Evolutionary conservation across 1,140 invertebrate genomes (phyloP).

Genomic region (Dolichoris vasculosae): DNA sequence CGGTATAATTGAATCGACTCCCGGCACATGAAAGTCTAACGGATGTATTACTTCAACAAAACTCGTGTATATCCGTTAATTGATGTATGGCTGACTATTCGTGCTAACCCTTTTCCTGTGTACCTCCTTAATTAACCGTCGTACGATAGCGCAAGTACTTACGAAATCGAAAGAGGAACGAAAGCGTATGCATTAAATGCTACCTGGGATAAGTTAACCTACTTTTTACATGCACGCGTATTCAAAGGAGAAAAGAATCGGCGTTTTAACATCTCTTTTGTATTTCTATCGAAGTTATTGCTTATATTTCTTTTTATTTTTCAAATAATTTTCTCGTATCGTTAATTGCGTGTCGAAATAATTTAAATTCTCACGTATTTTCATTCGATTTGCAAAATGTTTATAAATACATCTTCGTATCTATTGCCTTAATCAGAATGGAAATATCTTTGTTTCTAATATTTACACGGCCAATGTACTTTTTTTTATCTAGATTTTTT

Average conservation of each 20-base stretch:
- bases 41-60: not conserved
- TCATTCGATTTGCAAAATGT: no score
- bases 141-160: not conserved
- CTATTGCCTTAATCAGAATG: no score
- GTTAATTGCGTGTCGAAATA: no score
- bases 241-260: not conserved
- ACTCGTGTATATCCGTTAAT: not conserved
- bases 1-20: not conserved
- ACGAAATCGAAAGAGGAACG: not conserved
- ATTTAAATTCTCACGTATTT: no score
- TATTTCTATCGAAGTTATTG: no score
- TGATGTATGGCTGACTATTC: not conserved
- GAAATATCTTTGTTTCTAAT: no score
- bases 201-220: conserved; percentile 14
- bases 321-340: no score
- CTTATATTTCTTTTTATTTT: no score
- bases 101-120: not conserved
- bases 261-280: not conserved
- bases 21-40: not conserved
- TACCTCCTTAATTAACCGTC: conserved; percentile 21
- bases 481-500: no score
- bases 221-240: not conserved
- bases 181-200: not conserved
- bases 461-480: no score
- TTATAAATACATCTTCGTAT: no score